phyloP scores from a whole-genome alignment of 2,113 vertebrate genomes.

The Ascaphus truei region DNA sequence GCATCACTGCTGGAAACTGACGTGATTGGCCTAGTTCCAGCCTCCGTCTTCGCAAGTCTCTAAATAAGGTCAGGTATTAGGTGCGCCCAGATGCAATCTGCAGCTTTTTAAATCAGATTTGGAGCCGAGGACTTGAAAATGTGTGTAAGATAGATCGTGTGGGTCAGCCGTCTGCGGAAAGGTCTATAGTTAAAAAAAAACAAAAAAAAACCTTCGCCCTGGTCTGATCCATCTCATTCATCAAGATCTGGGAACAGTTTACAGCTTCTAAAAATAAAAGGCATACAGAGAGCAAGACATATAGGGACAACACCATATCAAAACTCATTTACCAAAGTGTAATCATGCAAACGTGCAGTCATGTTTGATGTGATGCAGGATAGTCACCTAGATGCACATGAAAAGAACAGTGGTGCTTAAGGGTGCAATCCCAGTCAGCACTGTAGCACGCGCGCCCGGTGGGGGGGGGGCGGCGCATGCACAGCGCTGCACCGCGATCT shows the following conservation, averaged over 20 bases:
- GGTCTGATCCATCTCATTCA: neutral
- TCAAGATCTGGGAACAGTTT: neutral
- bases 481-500: too few relatives aligned
- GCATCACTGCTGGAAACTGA: constrained; percentile 15
- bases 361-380: too few relatives aligned
- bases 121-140: neutral
- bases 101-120: constrained; percentile 4
- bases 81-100: constrained; percentile 1
- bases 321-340: neutral
- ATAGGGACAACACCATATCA: neutral
- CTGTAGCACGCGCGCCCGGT: too few relatives aligned
- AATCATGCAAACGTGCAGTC: too few relatives aligned
- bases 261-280: neutral
- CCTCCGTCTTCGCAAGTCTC: constrained; percentile 9
- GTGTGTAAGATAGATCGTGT: neutral
- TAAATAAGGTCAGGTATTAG: constrained; percentile 31
- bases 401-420: too few relatives aligned
- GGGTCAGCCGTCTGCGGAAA: neutral
- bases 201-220: neutral
- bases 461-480: too few relatives aligned
- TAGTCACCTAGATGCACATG: too few relatives aligned
- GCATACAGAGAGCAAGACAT: neutral
- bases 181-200: too few relatives aligned
- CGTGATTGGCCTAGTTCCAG: constrained; percentile 4
- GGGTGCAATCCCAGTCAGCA: too few relatives aligned